Base-by-base conservation (phyloP, 2,113 vertebrate genomes). In the Myanophis thanlyinensis region DNA sequence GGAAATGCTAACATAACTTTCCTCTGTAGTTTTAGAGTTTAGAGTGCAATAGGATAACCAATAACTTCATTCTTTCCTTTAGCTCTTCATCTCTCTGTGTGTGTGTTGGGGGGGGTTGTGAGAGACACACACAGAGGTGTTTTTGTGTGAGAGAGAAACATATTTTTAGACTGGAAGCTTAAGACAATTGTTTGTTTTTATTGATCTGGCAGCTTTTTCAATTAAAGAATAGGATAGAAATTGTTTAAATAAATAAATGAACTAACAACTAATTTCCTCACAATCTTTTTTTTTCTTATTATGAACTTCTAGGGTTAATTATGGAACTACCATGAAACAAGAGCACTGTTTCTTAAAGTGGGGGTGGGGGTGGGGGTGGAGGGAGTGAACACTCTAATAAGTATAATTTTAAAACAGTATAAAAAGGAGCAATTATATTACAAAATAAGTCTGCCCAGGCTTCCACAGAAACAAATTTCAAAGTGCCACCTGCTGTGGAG, bases 401-500 rank as follows among this genome's bases (percentile, higher is more conserved):
- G 85, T 91, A 59, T 91, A 59, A 53, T 56, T 96, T 96, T 30
- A 85, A 53, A 96, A 96, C 93, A 94, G 90, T 93, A 56, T 89
- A 95, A 97, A 96, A 97, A 97, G 93, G 88, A 98, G 95, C 93
- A 97, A 95, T 97, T 97, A 95, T 97, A 97, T 97, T 98, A 94
- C 95, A 97, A 97, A 98, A 98, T 98, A 97, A 97, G 98, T 98
- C 96, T 96, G 95, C 94, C 80, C 90, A 96, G 93, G 40, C 96
- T 97, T 96, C 95, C 94, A 97, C 95, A 97, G 96, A 97, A 97
- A 98, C 97, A 96, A 97, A 98, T 98, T 97, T 97, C 97, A 97
- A 97, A 96, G 93, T 95, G 95, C 96, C 97, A 97, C 98, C 97
- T 98, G 97, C 98, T 97, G 98, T 97, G 98, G 96, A 96, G 96